These are phyloP conservation scores for Tachina fera DNA, from an alignment of 2,888 invertebrate species.

Conservation along the genomic window DNA sequence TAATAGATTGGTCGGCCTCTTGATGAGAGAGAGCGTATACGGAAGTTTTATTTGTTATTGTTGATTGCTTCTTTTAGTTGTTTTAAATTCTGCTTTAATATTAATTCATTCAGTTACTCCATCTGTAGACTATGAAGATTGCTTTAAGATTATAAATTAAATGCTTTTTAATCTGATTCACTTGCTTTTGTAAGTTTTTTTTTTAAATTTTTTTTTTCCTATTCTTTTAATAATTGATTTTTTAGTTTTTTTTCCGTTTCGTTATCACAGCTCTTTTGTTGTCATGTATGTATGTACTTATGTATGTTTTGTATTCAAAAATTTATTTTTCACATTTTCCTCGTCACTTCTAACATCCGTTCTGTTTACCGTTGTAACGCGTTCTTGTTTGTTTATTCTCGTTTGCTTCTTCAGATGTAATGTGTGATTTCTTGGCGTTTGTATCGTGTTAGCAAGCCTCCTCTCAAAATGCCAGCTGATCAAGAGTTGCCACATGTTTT, in stretches of 20 bases:
- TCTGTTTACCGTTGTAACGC: conserved; percentile 61
- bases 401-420: conserved; percentile 53
- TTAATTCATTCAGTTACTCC: too few relatives aligned
- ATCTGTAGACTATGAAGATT: not conserved
- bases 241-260: conserved; percentile 15
- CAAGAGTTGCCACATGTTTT: conserved; percentile 40
- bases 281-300: not conserved
- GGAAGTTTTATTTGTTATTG: conserved; percentile 25
- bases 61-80: not conserved
- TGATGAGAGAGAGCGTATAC: conserved; percentile 6
- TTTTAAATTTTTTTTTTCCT: not conserved
- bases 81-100: not conserved
- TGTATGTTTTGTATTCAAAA: conserved; percentile 1
- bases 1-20: not conserved
- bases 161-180: conserved; percentile 10
- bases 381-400: conserved; percentile 58
- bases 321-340: conserved; percentile 41
- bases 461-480: conserved; percentile 30
- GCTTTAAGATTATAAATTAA: not conserved
- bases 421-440: conserved; percentile 27
- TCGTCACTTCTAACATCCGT: conserved; percentile 59
- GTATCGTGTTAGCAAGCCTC: conserved; percentile 7
- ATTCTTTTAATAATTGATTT: conserved; percentile 34
- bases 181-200: not conserved
- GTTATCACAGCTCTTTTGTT: conserved; percentile 37